These are phyloP conservation scores for Glaucopsyche alexis DNA, from an alignment of 2,888 invertebrate genomes.

Conservation along the genomic window DNA sequence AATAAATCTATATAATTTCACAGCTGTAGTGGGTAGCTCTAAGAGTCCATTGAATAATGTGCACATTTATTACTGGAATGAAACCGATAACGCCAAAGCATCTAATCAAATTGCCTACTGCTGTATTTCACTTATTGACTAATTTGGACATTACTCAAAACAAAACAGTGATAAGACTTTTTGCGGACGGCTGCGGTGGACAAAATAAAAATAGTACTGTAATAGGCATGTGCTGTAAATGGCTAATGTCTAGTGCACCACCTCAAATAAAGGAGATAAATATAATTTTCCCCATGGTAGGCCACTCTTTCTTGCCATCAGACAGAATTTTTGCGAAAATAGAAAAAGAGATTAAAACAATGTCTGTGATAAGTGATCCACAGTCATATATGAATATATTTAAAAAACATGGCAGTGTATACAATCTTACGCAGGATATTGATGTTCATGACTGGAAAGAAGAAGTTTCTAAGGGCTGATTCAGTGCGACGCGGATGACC, in stretches of 20 bases:
- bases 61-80: not conserved
- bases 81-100: constrained; percentile 12
- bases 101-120: constrained; percentile 19
- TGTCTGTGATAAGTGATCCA: not conserved
- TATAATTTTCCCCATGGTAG: constrained; percentile 9
- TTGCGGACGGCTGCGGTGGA: constrained; percentile 6
- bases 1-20: too few relatives aligned
- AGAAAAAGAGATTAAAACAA: constrained; percentile 2
- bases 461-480: not conserved
- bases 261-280: not conserved
- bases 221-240: constrained; percentile 1
- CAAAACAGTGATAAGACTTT: constrained; percentile 1
- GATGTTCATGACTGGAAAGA: constrained; percentile 17
- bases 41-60: not conserved
- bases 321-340: constrained; percentile 16
- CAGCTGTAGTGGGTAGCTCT: too few relatives aligned
- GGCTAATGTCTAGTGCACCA: constrained; percentile 8
- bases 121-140: not conserved
- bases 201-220: constrained; percentile 17
- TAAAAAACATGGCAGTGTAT: constrained; percentile 8
- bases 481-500: too few relatives aligned
- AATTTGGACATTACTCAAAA: not conserved
- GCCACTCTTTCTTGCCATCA: constrained; percentile 5
- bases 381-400: not conserved
- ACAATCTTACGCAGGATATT: not conserved